Evolutionary conservation across 2,888 invertebrate genomes (phyloP).

Genomic region (Aromia moschata): DNA sequence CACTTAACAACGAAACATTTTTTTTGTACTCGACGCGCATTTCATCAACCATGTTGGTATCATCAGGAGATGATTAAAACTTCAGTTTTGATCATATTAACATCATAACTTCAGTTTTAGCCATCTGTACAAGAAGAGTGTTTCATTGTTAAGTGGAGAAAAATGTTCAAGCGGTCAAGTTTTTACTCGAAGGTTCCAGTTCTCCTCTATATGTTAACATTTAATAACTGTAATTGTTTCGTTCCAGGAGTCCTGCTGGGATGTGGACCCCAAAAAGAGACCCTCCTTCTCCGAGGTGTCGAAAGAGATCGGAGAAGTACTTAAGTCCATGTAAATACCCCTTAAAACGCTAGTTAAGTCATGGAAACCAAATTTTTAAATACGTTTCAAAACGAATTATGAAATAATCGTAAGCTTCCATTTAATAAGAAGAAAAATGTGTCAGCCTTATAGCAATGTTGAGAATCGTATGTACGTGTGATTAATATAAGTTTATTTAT

Average conservation of each 20-base stretch:
- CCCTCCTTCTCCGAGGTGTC: conserved; percentile 74
- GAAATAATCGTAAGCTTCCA: conserved; percentile 51
- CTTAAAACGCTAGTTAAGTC: conserved; percentile 30
- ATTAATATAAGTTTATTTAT: conserved; percentile 41
- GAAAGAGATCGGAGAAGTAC: conserved; percentile 64
- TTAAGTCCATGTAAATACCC: conserved; percentile 60
- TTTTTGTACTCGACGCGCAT: too few relatives aligned
- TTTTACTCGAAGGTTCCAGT: too few relatives aligned
- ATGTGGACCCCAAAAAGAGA: conserved; percentile 72
- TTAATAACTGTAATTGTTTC: conserved; percentile 12
- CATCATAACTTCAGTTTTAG: too few relatives aligned
- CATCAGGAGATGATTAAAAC: too few relatives aligned
- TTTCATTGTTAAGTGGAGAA: too few relatives aligned
- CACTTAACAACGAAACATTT: too few relatives aligned
- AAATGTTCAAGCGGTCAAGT: too few relatives aligned
- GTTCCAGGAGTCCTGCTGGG: conserved; percentile 68
- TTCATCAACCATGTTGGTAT: too few relatives aligned
- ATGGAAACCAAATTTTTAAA: conserved; percentile 44
- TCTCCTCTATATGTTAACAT: too few relatives aligned
- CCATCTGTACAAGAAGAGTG: too few relatives aligned
- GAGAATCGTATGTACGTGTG: conserved; percentile 37
- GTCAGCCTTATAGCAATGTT: conserved; percentile 43
- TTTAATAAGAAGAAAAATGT: conserved; percentile 39
- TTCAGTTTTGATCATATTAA: too few relatives aligned
- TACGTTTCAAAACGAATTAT: conserved; percentile 36